Evolutionary conservation across 2,113 vertebrate genomes (phyloP).

Genomic region (Poicephalus gulielmi): DNA sequence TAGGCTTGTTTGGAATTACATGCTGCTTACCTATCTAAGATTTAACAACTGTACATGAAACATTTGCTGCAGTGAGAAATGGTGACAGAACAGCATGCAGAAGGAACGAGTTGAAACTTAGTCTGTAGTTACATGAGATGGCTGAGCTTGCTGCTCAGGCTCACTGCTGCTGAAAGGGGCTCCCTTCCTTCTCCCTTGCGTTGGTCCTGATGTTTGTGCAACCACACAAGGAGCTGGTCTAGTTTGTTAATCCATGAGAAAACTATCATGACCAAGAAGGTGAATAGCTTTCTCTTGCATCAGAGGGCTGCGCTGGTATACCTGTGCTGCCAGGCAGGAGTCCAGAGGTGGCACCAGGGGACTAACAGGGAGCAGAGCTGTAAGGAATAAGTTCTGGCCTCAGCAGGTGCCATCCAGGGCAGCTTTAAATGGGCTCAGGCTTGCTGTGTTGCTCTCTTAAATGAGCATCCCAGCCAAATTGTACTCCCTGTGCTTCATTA

Average conservation of each 20-base stretch:
- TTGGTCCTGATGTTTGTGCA: neutral
- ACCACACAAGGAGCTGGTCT: neutral
- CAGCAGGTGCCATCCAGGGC: fast-evolving
- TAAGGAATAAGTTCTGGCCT: neutral
- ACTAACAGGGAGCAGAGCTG: neutral
- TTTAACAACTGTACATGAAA: neutral
- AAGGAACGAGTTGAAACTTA: neutral
- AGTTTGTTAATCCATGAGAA: neutral
- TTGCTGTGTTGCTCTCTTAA: neutral
- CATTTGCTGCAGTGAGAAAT: neutral
- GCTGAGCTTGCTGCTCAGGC: neutral
- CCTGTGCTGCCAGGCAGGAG: neutral
- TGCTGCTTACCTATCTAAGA: neutral
- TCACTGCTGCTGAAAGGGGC: neutral
- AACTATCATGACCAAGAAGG: fast-evolving
- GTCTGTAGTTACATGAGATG: neutral
- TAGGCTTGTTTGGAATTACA: neutral
- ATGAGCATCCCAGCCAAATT: neutral
- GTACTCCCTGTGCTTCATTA: neutral
- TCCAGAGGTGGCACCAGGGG: neutral
- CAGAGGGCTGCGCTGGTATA: neutral
- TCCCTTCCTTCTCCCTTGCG: neutral
- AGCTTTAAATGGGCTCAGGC: neutral
- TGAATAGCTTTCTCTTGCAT: neutral
- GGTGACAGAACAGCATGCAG: neutral